Conservation (phyloP, 2,888 invertebrate species). For the Mimas tiliae region DNA sequence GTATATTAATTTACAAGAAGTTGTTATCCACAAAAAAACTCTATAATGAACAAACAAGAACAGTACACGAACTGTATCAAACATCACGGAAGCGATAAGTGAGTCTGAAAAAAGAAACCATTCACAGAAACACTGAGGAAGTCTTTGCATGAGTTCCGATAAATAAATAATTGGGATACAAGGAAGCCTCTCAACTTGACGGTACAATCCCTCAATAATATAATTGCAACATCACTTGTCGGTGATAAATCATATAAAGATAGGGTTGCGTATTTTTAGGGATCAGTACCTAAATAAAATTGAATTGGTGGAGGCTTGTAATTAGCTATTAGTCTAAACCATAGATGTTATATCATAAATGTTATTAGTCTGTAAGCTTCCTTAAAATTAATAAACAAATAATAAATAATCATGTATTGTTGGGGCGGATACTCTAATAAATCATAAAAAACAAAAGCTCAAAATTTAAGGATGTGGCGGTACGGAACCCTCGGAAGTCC, state of each 20-base stretch:
- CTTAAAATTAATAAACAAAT: no score
- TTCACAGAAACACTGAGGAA: constrained; percentile 16
- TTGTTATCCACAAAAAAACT: not conserved
- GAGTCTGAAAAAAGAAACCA: not conserved
- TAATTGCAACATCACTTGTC: not conserved
- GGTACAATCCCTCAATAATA: not conserved
- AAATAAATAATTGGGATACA: constrained; percentile 16
- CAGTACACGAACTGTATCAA: not conserved
- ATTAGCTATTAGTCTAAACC: no score
- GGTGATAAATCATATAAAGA: not conserved
- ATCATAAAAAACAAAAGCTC: no score
- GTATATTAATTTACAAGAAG: not conserved
- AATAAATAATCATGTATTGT: no score
- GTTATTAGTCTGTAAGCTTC: no score
- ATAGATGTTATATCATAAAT: no score
- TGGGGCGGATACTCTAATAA: no score
- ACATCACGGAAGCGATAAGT: constrained; percentile 9
- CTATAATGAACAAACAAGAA: not conserved
- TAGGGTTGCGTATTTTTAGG: not conserved
- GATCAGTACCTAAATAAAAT: no score
- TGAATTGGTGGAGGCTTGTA: no score
- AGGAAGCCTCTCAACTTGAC: not conserved
- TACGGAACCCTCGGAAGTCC: no score
- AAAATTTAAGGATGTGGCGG: no score
- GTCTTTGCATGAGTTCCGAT: constrained; percentile 1